phyloP scores from a whole-genome alignment of 2,888 invertebrate genomes.

The Thelaira solivaga region DNA sequence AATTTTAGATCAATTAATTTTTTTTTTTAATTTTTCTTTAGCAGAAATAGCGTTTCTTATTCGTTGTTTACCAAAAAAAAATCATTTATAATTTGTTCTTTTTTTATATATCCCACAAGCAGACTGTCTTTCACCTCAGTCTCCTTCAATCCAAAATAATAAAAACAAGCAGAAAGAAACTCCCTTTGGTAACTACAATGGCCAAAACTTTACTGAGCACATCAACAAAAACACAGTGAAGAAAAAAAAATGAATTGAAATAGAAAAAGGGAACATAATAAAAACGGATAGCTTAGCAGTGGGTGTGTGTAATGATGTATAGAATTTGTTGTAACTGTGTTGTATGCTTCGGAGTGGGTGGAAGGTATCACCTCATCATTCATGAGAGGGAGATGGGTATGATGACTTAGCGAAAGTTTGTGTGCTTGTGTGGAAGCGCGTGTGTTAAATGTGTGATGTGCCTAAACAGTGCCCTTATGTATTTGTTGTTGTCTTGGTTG shows the following conservation, averaged over 20 bases:
- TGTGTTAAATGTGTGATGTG: slow-evolving; percentile 51
- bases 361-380: background rate
- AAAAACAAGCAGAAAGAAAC: background rate
- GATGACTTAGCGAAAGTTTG: background rate
- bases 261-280: slow-evolving; percentile 57
- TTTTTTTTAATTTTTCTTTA: background rate
- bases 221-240: background rate
- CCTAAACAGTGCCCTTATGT: slow-evolving; percentile 50
- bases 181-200: slow-evolving; percentile 42
- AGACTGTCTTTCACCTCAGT: slow-evolving; percentile 1
- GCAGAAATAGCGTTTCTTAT: background rate
- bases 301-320: slow-evolving; percentile 61
- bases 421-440: background rate
- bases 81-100: background rate
- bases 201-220: slow-evolving; percentile 55
- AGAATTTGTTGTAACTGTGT: slow-evolving; percentile 35
- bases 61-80: background rate
- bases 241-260: slow-evolving; percentile 26
- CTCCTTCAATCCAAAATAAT: background rate
- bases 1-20: too few relatives aligned
- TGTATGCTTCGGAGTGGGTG: background rate
- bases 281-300: slow-evolving; percentile 60
- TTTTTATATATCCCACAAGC: slow-evolving; percentile 40
- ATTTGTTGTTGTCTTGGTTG: slow-evolving; percentile 9
- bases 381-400: background rate